These are phyloP conservation scores for Drosophila pruinosa DNA, from an alignment of 1,140 invertebrate species.

Conservation along the genomic window DNA sequence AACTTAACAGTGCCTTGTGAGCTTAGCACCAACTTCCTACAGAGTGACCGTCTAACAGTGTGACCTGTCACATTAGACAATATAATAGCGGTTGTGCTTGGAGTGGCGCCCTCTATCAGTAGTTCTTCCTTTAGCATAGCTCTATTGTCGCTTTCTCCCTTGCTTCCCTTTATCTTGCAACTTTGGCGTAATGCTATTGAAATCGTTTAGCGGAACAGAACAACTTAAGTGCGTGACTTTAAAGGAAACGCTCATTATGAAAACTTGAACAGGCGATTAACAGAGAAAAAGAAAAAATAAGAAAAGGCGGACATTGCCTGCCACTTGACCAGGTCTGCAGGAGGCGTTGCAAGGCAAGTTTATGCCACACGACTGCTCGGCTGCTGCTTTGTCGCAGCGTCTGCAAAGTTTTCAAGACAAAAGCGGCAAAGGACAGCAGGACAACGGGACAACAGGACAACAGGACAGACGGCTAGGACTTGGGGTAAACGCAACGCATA, in stretches of 20 bases:
- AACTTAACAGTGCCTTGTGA: too few relatives aligned
- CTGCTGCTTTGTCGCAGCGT: constrained; percentile 71
- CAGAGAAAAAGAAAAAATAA: background rate
- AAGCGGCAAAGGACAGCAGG: constrained; percentile 1
- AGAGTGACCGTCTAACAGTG: too few relatives aligned
- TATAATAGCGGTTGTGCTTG: too few relatives aligned
- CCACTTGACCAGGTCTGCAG: constrained; percentile 60
- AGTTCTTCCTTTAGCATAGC: too few relatives aligned
- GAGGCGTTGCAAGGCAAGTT: background rate
- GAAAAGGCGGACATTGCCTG: constrained; percentile 1
- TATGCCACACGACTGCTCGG: constrained; percentile 23
- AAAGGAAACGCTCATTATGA: constrained; percentile 64
- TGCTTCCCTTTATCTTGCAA: too few relatives aligned
- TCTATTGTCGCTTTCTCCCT: too few relatives aligned
- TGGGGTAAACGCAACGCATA: constrained; percentile 48
- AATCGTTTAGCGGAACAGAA: background rate
- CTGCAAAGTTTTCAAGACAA: constrained; percentile 69
- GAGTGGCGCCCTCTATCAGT: too few relatives aligned
- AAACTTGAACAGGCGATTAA: constrained; percentile 71
- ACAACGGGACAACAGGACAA: background rate
- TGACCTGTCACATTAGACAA: too few relatives aligned
- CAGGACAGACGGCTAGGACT: background rate
- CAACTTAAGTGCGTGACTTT: constrained; percentile 35
- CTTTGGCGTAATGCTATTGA: background rate
- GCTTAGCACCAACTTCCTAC: too few relatives aligned